A percentile compares a stretch with the other conserved stretches of the same genome.
phyloP scores from a whole-genome alignment of 2,888 invertebrate genomes.

The Lithodes maja region DNA sequence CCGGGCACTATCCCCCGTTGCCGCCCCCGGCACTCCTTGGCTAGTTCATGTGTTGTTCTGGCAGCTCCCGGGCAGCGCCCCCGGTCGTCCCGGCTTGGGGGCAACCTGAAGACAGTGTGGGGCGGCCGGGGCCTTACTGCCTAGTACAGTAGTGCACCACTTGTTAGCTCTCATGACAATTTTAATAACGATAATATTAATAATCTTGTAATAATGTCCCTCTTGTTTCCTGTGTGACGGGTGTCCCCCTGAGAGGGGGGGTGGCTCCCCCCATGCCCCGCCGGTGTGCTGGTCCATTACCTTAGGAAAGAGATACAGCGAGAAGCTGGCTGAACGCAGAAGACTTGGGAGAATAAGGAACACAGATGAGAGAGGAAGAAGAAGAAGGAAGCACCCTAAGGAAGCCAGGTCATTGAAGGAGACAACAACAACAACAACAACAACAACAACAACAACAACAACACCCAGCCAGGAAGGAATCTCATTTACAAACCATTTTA shows the following conservation, averaged over 20 bases:
- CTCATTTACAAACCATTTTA: constrained; percentile 62
- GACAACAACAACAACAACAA: neutral
- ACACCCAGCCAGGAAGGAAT: constrained; percentile 68
- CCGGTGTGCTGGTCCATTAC: constrained; percentile 66
- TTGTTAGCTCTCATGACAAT: constrained; percentile 55
- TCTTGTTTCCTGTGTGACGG: constrained; percentile 46
- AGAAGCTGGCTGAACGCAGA: constrained; percentile 65
- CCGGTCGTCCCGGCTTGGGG: constrained; percentile 20
- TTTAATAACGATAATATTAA: constrained; percentile 12
- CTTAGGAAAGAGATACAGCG: constrained; percentile 62
- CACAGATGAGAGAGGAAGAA: constrained; percentile 54
- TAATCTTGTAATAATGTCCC: constrained; percentile 16
- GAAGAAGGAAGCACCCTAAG: constrained; percentile 59
- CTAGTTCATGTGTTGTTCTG: constrained; percentile 5
- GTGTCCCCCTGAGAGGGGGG: constrained; percentile 45
- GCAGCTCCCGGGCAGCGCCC: constrained; percentile 25
- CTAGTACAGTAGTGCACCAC: constrained; percentile 21
- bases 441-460: neutral
- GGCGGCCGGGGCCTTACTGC: constrained; percentile 29
- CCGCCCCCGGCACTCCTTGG: constrained; percentile 34
- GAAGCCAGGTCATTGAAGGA: constrained; percentile 51
- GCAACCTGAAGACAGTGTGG: constrained; percentile 15
- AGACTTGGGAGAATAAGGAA: constrained; percentile 62
- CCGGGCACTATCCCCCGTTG: constrained; percentile 32
- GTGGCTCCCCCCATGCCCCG: constrained; percentile 33